A percentile compares a stretch with the other conserved stretches of the same genome.
Conservation (phyloP, 2,888 invertebrate species). For the Sipha maydis region DNA sequence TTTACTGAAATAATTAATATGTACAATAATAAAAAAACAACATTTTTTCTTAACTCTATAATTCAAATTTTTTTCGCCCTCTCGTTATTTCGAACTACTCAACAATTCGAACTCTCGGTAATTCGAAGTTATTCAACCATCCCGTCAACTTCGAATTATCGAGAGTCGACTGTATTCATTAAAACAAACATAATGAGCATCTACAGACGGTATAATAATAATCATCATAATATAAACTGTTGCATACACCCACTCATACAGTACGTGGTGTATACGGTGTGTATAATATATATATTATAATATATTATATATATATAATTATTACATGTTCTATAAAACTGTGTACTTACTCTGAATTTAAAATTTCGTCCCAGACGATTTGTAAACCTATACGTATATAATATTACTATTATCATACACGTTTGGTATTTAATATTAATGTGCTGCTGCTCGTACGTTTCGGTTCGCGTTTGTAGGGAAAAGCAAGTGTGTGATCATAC, state of each 20-base stretch:
- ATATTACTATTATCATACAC: not conserved
- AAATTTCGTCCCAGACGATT: not conserved
- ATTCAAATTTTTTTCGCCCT: too few relatives aligned
- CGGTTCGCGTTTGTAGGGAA: not conserved
- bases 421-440: conserved; percentile 14
- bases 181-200: not conserved
- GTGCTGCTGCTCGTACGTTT: not conserved
- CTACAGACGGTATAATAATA: not conserved
- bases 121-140: too few relatives aligned
- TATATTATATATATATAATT: not conserved
- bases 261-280: not conserved
- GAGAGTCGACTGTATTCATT: too few relatives aligned
- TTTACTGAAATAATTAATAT: too few relatives aligned
- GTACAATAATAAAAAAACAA: too few relatives aligned
- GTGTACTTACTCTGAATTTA: conserved; percentile 17
- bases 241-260: not conserved
- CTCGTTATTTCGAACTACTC: too few relatives aligned
- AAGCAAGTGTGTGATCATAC: not conserved
- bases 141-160: too few relatives aligned
- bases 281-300: not conserved
- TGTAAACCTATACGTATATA: not conserved
- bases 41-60: too few relatives aligned
- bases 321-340: not conserved
- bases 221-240: not conserved
- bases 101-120: too few relatives aligned